These are phyloP conservation scores for Harlomillsia oculata DNA, from an alignment of 1,140 invertebrate species.

Conservation along the genomic window DNA sequence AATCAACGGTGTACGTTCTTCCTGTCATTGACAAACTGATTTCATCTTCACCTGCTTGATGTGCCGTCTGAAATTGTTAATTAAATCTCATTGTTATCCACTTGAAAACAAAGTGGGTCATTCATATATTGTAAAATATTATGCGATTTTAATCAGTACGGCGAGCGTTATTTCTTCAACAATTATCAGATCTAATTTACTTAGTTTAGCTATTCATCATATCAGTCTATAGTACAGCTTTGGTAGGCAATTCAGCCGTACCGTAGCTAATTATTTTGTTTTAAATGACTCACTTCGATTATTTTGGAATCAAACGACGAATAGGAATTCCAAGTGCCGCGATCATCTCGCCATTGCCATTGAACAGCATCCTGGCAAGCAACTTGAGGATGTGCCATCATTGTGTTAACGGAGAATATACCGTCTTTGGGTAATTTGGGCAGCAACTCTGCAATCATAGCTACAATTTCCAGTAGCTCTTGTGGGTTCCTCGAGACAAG, in stretches of 20 bases:
- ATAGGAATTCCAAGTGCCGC: constrained; percentile 62
- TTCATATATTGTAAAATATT: not conserved
- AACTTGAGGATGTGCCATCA: constrained; percentile 65
- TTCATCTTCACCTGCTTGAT: constrained; percentile 87
- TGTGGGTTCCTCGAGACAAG: constrained; percentile 80
- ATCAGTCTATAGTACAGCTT: too few species aligned
- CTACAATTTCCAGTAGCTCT: constrained; percentile 92
- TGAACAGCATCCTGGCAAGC: constrained; percentile 56
- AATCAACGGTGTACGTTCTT: constrained; percentile 88
- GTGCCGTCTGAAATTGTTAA: constrained; percentile 61
- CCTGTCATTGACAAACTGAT: constrained; percentile 82
- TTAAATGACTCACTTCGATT: constrained; percentile 56
- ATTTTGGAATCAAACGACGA: constrained; percentile 62
- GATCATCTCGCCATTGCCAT: constrained; percentile 93
- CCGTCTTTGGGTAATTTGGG: constrained; percentile 85
- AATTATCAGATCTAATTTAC: not conserved
- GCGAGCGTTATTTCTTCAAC: not conserved
- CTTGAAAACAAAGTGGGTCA: not conserved
- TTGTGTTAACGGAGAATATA: constrained; percentile 81
- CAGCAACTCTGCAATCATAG: constrained; percentile 90
- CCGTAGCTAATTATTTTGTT: too few species aligned
- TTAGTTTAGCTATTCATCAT: too few species aligned
- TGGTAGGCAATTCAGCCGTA: too few species aligned
- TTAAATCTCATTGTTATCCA: too few species aligned
- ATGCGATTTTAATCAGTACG: not conserved